A percentile compares a stretch with the other conserved stretches of the same genome.
Evolutionary conservation across 2,888 invertebrate genomes (phyloP).

Genomic region (Cephus nigrinus): DNA sequence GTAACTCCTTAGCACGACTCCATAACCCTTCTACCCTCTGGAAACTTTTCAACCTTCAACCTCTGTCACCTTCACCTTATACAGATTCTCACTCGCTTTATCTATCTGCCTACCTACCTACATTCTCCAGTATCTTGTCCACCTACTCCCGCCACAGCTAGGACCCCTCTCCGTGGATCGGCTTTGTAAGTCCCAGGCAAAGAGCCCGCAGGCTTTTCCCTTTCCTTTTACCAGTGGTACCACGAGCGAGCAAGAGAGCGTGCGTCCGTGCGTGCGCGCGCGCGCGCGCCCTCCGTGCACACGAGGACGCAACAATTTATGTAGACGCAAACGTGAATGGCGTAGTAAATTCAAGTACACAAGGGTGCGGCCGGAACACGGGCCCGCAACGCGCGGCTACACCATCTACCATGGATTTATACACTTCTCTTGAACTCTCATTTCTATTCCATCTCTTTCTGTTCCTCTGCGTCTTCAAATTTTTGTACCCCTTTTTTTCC

Average conservation of each 20-base stretch:
- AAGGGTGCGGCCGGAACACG: constrained; percentile 46
- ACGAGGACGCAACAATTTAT: constrained; percentile 43
- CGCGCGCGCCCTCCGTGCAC: constrained; percentile 19
- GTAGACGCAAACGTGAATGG: constrained; percentile 51
- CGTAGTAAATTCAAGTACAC: constrained; percentile 48
- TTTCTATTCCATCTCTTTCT: not conserved
- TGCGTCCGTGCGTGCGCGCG: constrained; percentile 27
- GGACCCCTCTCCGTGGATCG: not conserved
- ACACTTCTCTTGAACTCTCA: not conserved
- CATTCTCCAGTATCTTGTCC: not conserved
- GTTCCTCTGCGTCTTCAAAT: not conserved
- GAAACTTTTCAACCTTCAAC: not conserved
- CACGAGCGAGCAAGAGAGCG: constrained; percentile 23
- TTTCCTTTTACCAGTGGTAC: not conserved
- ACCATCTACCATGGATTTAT: not conserved
- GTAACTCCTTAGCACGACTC: not conserved
- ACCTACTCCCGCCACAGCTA: not conserved
- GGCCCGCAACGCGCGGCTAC: constrained; percentile 1
- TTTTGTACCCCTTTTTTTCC: not conserved
- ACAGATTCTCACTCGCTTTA: not conserved
- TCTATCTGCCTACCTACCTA: not conserved
- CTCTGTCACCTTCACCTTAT: not conserved
- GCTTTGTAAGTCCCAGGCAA: not conserved
- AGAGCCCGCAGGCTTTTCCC: not conserved
- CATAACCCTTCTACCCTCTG: not conserved